Base-by-base conservation (phyloP, 2,797 vertebrate species). In the Crenichthys baileyi region DNA sequence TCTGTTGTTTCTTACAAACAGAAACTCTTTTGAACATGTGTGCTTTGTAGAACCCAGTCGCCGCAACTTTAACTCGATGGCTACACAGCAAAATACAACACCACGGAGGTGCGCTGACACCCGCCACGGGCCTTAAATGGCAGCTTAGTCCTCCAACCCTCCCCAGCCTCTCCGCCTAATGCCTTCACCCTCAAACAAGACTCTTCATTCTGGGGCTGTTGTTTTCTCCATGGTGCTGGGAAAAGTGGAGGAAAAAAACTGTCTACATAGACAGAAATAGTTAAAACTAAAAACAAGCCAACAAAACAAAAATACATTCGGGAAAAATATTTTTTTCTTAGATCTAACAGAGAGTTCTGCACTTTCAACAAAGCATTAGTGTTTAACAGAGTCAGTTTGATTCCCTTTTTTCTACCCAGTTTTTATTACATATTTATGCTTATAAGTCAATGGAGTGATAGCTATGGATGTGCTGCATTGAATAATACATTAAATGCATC, bases 401-500 rank as follows among this genome's bases (percentile, higher is more conserved):
- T 83, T 81, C 73, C 73, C 48, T 48, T 81, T 79, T 83, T 87
- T 84, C 79, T 77, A 44, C 48, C 0, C 39, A 79, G 80, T 87
- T 90, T 90, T 92, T 91, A 93, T 93, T 91, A 91, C 87, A 92
- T 93, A 94, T 95, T 93, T 92, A 94, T 94, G 89, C 77, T 79
- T 83, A 86, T 86, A 87, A 90, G 85, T 89, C 88, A 79, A 77
- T 55, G 70, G 88, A 91, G 90, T 80, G 88, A 91, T 92, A 79
- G 87, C 83, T 86, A 89, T 90, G 85, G 90, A 93, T 92, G 91
- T 75, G 87, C 81, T 87, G 81, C 72, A 56, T 81, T 95, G 92
- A 95, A 95, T 95, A 94, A 95, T 93, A 94, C 90, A 95, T 95
- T 90, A 92, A 94, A 94, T 90, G 91, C 89, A 91, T 94, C 91